Evolutionary conservation across 2,888 invertebrate genomes (phyloP).

Genomic region (Chaetogeoica ovagalla): DNA sequence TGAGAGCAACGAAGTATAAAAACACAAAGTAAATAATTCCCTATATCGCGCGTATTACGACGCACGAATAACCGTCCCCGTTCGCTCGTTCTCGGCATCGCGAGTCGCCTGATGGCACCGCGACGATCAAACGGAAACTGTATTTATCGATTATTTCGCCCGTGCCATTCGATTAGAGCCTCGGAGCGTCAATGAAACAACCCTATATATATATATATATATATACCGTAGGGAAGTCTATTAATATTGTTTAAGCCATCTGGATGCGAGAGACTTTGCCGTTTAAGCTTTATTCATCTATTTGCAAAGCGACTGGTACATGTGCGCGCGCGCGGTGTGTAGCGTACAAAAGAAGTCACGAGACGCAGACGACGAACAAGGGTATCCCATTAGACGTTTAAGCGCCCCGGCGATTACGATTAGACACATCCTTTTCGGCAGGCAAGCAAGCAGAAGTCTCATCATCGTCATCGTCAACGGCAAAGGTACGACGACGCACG

Average conservation of each 20-base stretch:
- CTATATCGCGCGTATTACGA: no score
- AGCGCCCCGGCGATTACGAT: constrained; percentile 40
- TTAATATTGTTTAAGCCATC: constrained; percentile 28
- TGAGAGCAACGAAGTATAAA: no score
- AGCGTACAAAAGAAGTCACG: background rate
- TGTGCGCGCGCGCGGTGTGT: no score
- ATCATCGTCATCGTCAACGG: background rate
- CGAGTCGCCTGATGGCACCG: no score
- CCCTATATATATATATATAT: no score
- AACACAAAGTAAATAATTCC: no score
- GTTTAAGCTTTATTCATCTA: constrained; percentile 33
- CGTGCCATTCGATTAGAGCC: background rate
- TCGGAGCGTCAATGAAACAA: constrained; percentile 4
- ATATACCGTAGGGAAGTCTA: background rate
- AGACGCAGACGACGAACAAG: constrained; percentile 37
- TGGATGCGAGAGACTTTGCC: constrained; percentile 2
- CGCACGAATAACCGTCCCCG: no score
- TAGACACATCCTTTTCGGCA: constrained; percentile 31
- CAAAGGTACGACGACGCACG: background rate
- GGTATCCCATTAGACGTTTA: constrained; percentile 42
- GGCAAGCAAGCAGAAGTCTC: no score
- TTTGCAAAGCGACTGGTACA: no score
- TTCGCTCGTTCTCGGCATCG: no score
- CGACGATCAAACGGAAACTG: no score
- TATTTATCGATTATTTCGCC: no score